Base-by-base conservation (phyloP, 2,888 invertebrate genomes). In the Nephrotoma guestfalica region DNA sequence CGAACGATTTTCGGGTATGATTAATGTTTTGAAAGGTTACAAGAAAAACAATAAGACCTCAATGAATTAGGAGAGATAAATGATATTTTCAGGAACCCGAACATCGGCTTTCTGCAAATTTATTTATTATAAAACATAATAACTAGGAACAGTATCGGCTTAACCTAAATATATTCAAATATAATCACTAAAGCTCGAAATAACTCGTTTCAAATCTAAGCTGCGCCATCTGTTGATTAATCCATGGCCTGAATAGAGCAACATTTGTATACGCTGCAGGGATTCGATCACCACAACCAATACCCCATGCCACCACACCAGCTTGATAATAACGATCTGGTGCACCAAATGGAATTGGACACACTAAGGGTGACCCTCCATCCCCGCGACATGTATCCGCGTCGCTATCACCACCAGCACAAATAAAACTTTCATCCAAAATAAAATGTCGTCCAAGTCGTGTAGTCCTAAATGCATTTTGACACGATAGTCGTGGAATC, bases 231-330 rank as follows among this genome's bases (percentile, higher is more conserved):
- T 71, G 71, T 9, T 71, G 30, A 88, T 94, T 94, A 87, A 97
- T 94, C 96, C 97, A 97, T 9, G 91, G 90, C 0, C 95, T 92
- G 11, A 94, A 92, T 43, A 92, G 90, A 0, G 94, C 92, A 1
- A 97, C 93, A 89, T 95, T 94, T 0, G 94, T 95, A 89, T 96
- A 97, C 0, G 96, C 95, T 0, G 95, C 96, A 0, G 96, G 96
- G 30, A 93, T 92, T 71, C 93, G 92, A n/a, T 91, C 91, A 0
- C 96, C 96, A 89, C 97, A 97, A 0, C 95, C 95, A 88, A 97
- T 95, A 18, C 97, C 96, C 96, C 96, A 97, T 0, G 96, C 94
- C 0, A 96, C 96, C 51, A 96, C 94, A 0, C 96, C 96, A 42
- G 90, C 90, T 30, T 91, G 90, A 86, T 90, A 89, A 83, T 87